Conservation (phyloP, 1,140 invertebrate genomes). For the Scaptodrosophila lebanonensis region DNA sequence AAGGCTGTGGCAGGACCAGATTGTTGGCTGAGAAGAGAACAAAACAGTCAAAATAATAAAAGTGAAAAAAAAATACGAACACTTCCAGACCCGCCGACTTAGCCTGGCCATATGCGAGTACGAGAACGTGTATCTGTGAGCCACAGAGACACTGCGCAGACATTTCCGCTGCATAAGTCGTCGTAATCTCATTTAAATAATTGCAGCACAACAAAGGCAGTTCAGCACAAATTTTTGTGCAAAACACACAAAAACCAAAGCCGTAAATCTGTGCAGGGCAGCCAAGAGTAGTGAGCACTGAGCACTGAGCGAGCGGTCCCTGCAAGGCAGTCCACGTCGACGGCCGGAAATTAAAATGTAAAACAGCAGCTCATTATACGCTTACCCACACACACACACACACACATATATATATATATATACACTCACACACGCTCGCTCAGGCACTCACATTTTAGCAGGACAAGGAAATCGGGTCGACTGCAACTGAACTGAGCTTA, state of each 20-base stretch:
- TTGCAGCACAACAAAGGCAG: constrained; percentile 43
- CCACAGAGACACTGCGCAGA: constrained; percentile 32
- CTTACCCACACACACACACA: constrained; percentile 41
- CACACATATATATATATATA: neutral
- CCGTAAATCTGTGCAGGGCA: constrained; percentile 41
- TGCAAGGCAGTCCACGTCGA: constrained; percentile 13
- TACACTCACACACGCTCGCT: no score
- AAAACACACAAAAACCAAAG: constrained; percentile 32
- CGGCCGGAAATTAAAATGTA: constrained; percentile 71
- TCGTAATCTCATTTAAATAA: constrained; percentile 74
- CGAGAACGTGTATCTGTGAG: neutral
- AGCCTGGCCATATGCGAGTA: neutral
- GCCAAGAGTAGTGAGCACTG: constrained; percentile 5
- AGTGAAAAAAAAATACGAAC: constrained; percentile 1
- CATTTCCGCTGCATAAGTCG: constrained; percentile 67
- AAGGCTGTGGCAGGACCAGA: no score
- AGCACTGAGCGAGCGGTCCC: neutral
- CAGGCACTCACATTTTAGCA: no score
- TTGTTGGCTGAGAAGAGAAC: neutral
- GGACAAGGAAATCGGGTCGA: no score
- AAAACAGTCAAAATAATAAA: no score
- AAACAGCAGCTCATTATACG: constrained; percentile 73
- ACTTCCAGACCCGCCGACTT: constrained; percentile 17
- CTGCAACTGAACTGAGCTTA: no score
- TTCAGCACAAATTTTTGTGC: constrained; percentile 11